Base-by-base conservation (phyloP, 2,113 vertebrate species). In the Aphelocoma coerulescens region DNA sequence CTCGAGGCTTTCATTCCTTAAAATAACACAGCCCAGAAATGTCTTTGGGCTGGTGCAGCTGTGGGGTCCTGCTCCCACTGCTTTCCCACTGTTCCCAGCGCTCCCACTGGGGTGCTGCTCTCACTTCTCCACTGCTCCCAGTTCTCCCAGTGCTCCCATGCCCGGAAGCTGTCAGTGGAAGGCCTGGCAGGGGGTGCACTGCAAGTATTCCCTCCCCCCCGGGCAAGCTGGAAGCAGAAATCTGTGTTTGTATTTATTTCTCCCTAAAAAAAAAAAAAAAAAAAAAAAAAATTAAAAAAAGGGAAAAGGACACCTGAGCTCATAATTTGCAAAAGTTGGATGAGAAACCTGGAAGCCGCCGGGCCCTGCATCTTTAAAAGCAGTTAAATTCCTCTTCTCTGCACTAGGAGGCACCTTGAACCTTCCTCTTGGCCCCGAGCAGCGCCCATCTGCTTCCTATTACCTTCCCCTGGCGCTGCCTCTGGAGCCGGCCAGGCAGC, bases 391-490 rank as follows among this genome's bases (percentile, higher is more conserved):
- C 94, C 96, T 93, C 66, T 76, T 88, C 91, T 54, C 95, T 95
- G 91, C 92, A 97, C 95, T 96, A 96, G 96, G 96, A 97, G 97
- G 97, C 95, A 96, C 95, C 95, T 97, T 96, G 95, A 96, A 97
- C 94, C 95, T 96, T 96, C 96, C 95, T 94, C 91, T 88, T 95
- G 94, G 95, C 94, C 88, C 94, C 33, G 71, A 91, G 89, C 85
- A 27, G 63, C 58, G 83, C 83, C 91, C 97, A 97, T 97, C 96
- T 97, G 97, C 96, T 97, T 97, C 93, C 94, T 77, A 97, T 97
- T 97, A 97, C 91, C 89, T 80, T 97, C 93, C 92, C 91, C 91
- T 95, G 43, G 81, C 88, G 76, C 92, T 79, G 93, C 77, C 78
- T 82, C 63, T 7, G 78, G 13, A 22, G 88, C 41, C 4, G 27